phyloP scores from a whole-genome alignment of 2,113 vertebrate genomes.

The Dinomys branickii region DNA sequence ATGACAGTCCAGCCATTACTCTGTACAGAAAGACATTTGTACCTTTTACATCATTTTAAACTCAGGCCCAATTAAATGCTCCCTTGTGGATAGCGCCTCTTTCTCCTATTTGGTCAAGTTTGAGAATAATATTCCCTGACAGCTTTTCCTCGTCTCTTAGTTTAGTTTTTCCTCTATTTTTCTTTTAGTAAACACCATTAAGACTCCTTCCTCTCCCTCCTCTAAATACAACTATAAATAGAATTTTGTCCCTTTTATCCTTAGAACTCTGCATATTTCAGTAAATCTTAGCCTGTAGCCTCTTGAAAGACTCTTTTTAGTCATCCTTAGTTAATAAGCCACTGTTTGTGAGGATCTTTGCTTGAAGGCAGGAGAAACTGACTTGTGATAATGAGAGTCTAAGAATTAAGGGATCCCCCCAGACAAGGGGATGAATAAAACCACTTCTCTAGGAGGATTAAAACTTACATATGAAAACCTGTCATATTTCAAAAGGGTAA shows the following conservation, averaged over 20 bases:
- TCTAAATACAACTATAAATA: neutral
- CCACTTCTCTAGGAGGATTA: neutral
- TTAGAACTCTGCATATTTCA: neutral
- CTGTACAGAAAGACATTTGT: neutral
- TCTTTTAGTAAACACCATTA: neutral
- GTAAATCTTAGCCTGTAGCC: neutral
- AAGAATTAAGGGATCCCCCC: neutral
- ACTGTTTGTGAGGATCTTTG: neutral
- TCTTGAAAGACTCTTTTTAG: neutral
- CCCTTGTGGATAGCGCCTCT: neutral
- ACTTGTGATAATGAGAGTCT: neutral
- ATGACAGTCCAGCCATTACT: neutral
- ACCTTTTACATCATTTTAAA: neutral
- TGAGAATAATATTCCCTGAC: neutral
- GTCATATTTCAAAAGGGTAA: neutral
- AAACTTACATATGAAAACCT: neutral
- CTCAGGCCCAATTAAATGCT: neutral
- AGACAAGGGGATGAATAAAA: neutral
- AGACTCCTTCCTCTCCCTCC: neutral
- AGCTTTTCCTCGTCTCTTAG: neutral
- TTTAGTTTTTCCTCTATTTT: neutral
- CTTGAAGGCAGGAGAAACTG: neutral
- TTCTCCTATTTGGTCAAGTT: neutral
- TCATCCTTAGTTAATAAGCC: neutral
- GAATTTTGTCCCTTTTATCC: neutral